These are phyloP conservation scores for Platorchestia sp. DNA, from an alignment of 1,140 invertebrate species.

Conservation along the genomic window DNA sequence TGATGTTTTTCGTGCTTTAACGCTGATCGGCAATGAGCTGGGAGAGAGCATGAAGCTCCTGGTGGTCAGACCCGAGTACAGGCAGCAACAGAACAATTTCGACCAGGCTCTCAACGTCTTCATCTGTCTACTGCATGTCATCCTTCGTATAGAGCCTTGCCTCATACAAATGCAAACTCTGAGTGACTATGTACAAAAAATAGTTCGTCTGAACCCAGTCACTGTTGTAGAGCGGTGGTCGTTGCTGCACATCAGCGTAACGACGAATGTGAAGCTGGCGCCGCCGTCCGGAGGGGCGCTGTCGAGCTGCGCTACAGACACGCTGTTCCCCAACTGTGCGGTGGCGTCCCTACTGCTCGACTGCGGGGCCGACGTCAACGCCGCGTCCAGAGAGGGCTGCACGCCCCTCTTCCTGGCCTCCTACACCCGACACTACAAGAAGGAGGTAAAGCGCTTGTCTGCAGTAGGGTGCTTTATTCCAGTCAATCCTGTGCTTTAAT, in stretches of 20 bases:
- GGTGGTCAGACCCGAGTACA: constrained; percentile 78
- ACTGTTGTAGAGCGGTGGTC: constrained; percentile 76
- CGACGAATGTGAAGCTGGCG: constrained; percentile 83
- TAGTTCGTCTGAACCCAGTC: constrained; percentile 76
- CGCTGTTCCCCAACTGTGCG: constrained; percentile 78
- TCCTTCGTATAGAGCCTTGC: constrained; percentile 76
- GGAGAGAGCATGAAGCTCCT: constrained; percentile 77
- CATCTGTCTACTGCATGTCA: constrained; percentile 84
- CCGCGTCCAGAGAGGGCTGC: constrained; percentile 81
- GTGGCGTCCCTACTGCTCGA: constrained; percentile 81
- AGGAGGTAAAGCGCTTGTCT: background rate
- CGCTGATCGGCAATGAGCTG: constrained; percentile 77
- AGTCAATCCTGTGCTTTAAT: background rate
- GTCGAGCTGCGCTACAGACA: background rate
- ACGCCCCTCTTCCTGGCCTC: constrained; percentile 83
- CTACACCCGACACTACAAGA: background rate
- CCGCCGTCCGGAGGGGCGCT: constrained; percentile 79
- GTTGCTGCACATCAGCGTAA: constrained; percentile 84
- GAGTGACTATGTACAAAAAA: constrained; percentile 61
- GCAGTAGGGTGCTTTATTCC: background rate
- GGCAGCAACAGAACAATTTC: constrained; percentile 85
- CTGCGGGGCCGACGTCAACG: constrained; percentile 82
- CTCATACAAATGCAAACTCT: constrained; percentile 71
- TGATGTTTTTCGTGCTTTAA: constrained; percentile 82
- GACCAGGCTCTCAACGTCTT: constrained; percentile 78